Percentiles rank a stretch among this genome's conserved stretches.
Evolutionary conservation across 2,888 invertebrate genomes (phyloP).

Genomic region (Troides aeacus): DNA sequence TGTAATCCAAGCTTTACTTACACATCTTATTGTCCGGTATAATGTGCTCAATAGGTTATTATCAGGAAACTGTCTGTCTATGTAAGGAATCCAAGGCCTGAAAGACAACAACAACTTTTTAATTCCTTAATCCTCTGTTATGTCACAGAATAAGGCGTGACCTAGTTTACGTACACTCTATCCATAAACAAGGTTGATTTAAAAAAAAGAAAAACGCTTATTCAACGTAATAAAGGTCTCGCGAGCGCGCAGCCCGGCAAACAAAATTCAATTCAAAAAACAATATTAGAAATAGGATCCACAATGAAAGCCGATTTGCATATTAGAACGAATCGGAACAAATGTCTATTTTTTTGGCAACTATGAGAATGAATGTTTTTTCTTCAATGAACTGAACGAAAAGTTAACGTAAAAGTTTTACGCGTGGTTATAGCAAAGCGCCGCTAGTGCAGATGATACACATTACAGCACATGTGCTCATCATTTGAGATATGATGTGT

Average conservation of each 20-base stretch:
- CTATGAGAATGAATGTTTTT: too few species aligned
- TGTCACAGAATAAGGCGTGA: background rate
- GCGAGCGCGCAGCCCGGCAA: too few species aligned
- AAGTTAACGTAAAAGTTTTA: too few species aligned
- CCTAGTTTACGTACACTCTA: constrained; percentile 7
- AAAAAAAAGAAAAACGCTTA: background rate
- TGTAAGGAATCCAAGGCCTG: constrained; percentile 13
- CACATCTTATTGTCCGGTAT: constrained; percentile 20
- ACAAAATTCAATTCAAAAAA: too few species aligned
- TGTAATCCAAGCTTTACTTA: constrained; percentile 25
- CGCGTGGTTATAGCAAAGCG: too few species aligned
- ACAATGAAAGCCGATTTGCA: too few species aligned
- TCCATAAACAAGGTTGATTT: background rate
- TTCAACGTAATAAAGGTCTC: background rate
- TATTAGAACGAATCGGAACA: background rate
- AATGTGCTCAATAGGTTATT: constrained; percentile 18
- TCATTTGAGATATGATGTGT: too few species aligned
- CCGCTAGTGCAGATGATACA: too few species aligned
- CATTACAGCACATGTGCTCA: too few species aligned
- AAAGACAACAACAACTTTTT: constrained; percentile 7
- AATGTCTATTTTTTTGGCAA: background rate
- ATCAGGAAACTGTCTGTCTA: constrained; percentile 1
- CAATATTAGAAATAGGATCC: too few species aligned
- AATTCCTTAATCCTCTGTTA: constrained; percentile 10
- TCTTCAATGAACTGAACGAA: too few species aligned